phyloP scores from a whole-genome alignment of 1,140 invertebrate genomes.

The Apis mellifera region DNA sequence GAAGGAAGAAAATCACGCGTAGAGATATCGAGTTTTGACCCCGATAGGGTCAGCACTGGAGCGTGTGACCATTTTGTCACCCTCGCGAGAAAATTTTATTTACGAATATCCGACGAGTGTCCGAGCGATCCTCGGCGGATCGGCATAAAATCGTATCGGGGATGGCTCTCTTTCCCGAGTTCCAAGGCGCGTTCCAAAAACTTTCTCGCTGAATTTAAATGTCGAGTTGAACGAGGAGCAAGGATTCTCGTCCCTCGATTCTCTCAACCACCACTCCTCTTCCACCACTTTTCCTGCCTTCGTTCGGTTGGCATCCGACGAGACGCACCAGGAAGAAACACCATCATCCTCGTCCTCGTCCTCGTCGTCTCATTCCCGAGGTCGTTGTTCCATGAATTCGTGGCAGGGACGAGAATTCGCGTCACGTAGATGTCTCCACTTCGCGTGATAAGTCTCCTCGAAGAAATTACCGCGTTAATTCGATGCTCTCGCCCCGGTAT shows the following conservation, averaged over 20 bases:
- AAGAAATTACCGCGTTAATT: conserved; percentile 52
- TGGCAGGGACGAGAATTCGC: conserved; percentile 35
- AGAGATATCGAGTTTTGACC: conserved; percentile 72
- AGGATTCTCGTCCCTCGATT: conserved; percentile 32
- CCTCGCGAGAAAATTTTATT: conserved; percentile 73
- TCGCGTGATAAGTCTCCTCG: conserved; percentile 40
- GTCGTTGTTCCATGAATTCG: conserved; percentile 38
- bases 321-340: neutral
- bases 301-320: neutral
- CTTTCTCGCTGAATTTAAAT: conserved; percentile 67
- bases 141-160: conserved; percentile 51
- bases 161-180: conserved; percentile 40
- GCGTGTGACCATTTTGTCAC: conserved; percentile 77
- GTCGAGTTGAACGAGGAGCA: conserved; percentile 50
- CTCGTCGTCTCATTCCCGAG: neutral
- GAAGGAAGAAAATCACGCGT: conserved; percentile 54
- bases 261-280: neutral
- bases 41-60: conserved; percentile 75
- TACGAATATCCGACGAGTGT: conserved; percentile 71
- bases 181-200: conserved; percentile 32
- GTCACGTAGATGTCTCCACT: conserved; percentile 54
- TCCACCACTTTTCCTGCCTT: neutral
- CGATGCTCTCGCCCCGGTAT: conserved; percentile 37
- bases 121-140: conserved; percentile 19
- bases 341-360: conserved; percentile 35